These are phyloP conservation scores for Laterallus jamaicensis DNA, from an alignment of 2,113 vertebrate genomes.

Conservation along the genomic window DNA sequence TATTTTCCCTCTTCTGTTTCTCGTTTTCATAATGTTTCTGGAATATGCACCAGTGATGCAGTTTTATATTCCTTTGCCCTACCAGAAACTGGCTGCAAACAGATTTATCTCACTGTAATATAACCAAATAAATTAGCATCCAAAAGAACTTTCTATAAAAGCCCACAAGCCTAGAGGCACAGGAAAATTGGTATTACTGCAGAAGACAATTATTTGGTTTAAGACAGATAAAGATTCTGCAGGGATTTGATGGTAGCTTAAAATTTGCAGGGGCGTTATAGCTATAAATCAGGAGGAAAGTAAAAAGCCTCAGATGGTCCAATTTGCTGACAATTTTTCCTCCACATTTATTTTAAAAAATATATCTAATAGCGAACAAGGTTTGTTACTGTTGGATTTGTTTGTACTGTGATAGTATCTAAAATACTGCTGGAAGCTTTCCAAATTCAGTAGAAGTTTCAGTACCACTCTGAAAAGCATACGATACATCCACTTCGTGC, in stretches of 20 bases:
- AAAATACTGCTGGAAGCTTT: conserved; percentile 9
- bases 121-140: conserved; percentile 65
- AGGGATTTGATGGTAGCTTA: conserved; percentile 39
- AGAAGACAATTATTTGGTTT: conserved; percentile 68
- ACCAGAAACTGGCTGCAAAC: background rate
- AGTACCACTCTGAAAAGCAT: background rate
- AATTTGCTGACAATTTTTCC: conserved; percentile 39
- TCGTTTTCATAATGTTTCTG: background rate
- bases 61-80: background rate
- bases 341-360: conserved; percentile 20
- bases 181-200: conserved; percentile 47
- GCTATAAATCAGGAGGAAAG: conserved; percentile 36
- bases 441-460: background rate
- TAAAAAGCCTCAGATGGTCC: conserved; percentile 26
- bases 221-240: conserved; percentile 48
- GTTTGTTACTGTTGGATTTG: conserved; percentile 1
- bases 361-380: conserved; percentile 4
- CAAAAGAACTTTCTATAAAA: conserved; percentile 35
- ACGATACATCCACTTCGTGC: background rate
- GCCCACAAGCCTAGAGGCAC: conserved; percentile 30
- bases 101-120: conserved; percentile 10
- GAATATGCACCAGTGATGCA: background rate
- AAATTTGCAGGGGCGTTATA: conserved; percentile 4
- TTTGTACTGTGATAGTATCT: background rate
- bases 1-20: background rate